Evolutionary conservation across 2,888 invertebrate species (phyloP).

Genomic region (Tridacna gigas): DNA sequence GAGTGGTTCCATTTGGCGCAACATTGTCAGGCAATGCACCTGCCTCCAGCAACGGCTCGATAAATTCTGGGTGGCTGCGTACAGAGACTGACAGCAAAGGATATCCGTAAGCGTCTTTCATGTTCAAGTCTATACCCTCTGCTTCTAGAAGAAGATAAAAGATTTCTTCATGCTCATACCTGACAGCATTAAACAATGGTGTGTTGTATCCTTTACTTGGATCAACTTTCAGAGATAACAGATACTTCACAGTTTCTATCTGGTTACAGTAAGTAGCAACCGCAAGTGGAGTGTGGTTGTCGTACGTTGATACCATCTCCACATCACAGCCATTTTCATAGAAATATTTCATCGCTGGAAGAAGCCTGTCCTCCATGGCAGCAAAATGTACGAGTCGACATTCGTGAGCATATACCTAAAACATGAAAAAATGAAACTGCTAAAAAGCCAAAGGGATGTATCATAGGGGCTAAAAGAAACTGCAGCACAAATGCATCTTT

Average conservation of each 20-base stretch:
- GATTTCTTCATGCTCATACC: constrained; percentile 62
- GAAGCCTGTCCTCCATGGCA: constrained; percentile 26
- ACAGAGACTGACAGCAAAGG: constrained; percentile 68
- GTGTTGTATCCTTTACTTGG: constrained; percentile 23
- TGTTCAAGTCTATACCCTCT: constrained; percentile 63
- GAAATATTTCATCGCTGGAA: constrained; percentile 42
- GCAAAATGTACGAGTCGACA: constrained; percentile 46
- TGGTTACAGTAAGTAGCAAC: constrained; percentile 64
- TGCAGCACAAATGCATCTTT: too few relatives aligned
- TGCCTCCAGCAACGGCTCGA: constrained; percentile 70
- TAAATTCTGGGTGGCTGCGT: constrained; percentile 61
- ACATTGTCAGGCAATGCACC: constrained; percentile 73
- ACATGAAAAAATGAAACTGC: too few relatives aligned
- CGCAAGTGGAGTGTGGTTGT: constrained; percentile 65
- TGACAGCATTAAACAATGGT: constrained; percentile 68
- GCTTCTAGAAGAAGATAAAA: constrained; percentile 62
- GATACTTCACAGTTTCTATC: constrained; percentile 59
- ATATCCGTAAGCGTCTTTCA: constrained; percentile 59
- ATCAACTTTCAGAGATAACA: constrained; percentile 68
- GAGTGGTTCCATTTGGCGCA: constrained; percentile 59
- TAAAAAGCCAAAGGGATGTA: too few relatives aligned
- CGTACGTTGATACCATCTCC: constrained; percentile 53
- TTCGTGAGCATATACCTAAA: too few relatives aligned
- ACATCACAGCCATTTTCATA: constrained; percentile 49
- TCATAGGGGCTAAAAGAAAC: too few relatives aligned